Conservation (phyloP, 2,888 invertebrate species). For the Cephonodes hylas region DNA sequence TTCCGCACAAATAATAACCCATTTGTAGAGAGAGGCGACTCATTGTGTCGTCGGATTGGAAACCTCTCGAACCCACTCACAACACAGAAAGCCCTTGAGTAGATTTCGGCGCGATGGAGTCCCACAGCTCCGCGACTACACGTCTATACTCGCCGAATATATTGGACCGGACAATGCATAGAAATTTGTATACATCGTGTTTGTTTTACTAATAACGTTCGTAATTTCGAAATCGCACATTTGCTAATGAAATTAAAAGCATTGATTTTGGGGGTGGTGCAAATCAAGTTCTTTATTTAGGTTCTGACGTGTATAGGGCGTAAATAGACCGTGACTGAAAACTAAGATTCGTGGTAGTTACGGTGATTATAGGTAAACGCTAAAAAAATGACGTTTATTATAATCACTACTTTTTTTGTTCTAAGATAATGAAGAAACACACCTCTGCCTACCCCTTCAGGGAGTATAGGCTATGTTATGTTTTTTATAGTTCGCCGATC, state of each 20-base stretch:
- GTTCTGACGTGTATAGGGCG: too few species aligned
- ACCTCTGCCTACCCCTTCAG: too few species aligned
- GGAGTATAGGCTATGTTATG: too few species aligned
- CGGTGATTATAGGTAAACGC: too few species aligned
- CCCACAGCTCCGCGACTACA: not conserved
- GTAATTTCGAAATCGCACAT: not conserved
- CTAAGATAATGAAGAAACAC: too few species aligned
- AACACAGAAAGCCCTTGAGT: not conserved
- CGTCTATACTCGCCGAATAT: not conserved
- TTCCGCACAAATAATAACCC: conserved; percentile 20
- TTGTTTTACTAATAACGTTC: not conserved
- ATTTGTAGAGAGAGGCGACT: not conserved
- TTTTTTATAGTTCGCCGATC: too few species aligned
- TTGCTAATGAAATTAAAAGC: not conserved
- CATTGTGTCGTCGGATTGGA: conserved; percentile 1
- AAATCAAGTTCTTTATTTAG: not conserved
- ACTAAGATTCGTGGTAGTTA: too few species aligned
- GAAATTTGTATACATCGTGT: not conserved
- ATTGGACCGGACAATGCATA: not conserved
- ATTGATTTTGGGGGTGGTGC: not conserved
- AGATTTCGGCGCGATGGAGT: not conserved
- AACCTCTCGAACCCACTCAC: not conserved
- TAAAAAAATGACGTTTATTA: too few species aligned
- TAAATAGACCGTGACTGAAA: too few species aligned
- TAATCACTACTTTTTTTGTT: too few species aligned